A percentile compares a stretch with the other conserved stretches of the same genome.
Conservation (phyloP, 2,113 vertebrate species). For the Tylochromis polylepis region DNA sequence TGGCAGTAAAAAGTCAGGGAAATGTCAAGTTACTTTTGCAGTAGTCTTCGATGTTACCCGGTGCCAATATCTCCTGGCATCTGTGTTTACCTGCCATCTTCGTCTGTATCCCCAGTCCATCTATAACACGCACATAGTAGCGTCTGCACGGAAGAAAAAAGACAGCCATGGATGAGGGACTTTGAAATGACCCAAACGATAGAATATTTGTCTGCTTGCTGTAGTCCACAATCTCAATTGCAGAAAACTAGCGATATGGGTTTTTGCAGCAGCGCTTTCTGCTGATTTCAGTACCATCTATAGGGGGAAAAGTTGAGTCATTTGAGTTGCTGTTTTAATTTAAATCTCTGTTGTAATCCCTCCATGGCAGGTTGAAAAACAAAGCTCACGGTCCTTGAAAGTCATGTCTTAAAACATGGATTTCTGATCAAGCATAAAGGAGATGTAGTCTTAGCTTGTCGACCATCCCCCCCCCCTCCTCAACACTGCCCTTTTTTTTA, state of each 20-base stretch:
- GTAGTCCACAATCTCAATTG: conserved; percentile 54
- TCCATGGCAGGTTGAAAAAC: conserved; percentile 36
- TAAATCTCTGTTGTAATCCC: conserved; percentile 21
- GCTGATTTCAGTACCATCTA: conserved; percentile 53
- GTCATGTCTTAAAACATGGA: conserved; percentile 65
- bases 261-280: conserved; percentile 55
- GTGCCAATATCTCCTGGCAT: conserved; percentile 82
- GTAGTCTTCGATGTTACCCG: conserved; percentile 76
- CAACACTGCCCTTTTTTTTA: conserved; percentile 32
- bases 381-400: conserved; percentile 35
- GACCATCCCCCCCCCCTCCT: conserved; percentile 58
- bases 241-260: conserved; percentile 52
- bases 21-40: conserved; percentile 77
- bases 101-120: conserved; percentile 62
- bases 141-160: conserved; percentile 62
- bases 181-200: conserved; percentile 76
- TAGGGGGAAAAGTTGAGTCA: conserved; percentile 59
- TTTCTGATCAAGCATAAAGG: conserved; percentile 55
- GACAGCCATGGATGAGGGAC: conserved; percentile 79
- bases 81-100: conserved; percentile 74
- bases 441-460: conserved; percentile 58
- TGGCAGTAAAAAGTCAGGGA: conserved; percentile 70
- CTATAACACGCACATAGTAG: conserved; percentile 63
- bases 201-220: conserved; percentile 61
- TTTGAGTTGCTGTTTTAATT: conserved; percentile 66